Conservation (phyloP, 2,888 invertebrate genomes). For the Epistrophe eligans region DNA sequence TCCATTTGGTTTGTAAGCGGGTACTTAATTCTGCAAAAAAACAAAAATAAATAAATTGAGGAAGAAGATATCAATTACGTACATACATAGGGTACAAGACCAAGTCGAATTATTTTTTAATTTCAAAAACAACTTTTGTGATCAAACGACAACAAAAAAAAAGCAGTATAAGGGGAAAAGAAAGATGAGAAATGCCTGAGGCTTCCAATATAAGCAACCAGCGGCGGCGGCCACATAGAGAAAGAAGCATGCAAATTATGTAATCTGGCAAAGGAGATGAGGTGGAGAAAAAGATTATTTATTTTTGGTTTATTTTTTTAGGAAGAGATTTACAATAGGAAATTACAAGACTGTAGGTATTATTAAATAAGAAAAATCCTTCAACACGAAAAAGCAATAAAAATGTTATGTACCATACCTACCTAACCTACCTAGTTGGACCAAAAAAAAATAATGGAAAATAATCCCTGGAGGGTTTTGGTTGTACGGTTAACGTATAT, state of each 20-base stretch:
- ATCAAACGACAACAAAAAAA: slow-evolving; percentile 23
- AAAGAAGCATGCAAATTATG: slow-evolving; percentile 37
- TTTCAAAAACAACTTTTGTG: slow-evolving; percentile 26
- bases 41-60: too few species aligned
- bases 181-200: slow-evolving; percentile 1
- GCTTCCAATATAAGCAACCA: slow-evolving; percentile 11
- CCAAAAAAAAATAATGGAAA: not conserved
- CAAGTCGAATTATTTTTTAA: slow-evolving; percentile 24
- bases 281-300: slow-evolving; percentile 17
- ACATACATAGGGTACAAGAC: not conserved
- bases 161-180: not conserved
- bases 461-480: slow-evolving; percentile 22
- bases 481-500: not conserved
- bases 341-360: slow-evolving; percentile 21
- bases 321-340: slow-evolving; percentile 32
- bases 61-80: slow-evolving; percentile 20
- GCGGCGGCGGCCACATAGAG: slow-evolving; percentile 6
- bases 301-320: slow-evolving; percentile 22
- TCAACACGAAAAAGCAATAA: slow-evolving; percentile 31
- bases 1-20: not conserved
- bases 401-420: not conserved
- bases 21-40: slow-evolving; percentile 1
- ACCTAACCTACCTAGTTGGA: not conserved
- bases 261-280: slow-evolving; percentile 1
- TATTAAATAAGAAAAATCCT: slow-evolving; percentile 30